These are phyloP conservation scores for Heliopora coerulea DNA, from an alignment of 92 coral and sea anemone species.

Conservation along the genomic window DNA sequence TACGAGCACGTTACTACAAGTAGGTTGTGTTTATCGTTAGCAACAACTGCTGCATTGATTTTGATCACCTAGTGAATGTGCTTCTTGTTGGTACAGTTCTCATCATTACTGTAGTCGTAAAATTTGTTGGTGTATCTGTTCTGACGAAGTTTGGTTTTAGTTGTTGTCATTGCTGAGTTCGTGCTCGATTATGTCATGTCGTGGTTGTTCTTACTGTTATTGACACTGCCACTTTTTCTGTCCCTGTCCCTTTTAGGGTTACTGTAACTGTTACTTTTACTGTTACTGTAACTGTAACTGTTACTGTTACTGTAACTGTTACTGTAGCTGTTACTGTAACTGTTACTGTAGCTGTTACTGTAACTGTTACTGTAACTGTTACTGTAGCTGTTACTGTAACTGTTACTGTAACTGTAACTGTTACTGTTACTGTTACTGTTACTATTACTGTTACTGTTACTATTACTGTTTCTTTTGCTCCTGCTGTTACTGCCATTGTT, in stretches of 20 bases:
- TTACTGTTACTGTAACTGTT: neutral
- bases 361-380: neutral
- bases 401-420: neutral
- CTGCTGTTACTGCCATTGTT: too few relatives aligned
- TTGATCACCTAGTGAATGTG: too few relatives aligned
- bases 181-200: neutral
- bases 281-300: neutral
- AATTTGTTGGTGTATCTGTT: too few relatives aligned
- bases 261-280: neutral
- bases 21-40: neutral
- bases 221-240: neutral
- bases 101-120: too few relatives aligned
- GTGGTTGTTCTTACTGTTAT: neutral
- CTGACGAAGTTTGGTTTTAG: neutral
- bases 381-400: neutral
- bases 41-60: neutral
- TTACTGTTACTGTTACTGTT: too few relatives aligned
- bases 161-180: neutral
- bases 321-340: neutral
- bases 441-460: too few relatives aligned
- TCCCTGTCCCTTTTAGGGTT: neutral
- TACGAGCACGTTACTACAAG: slow-evolving; percentile 6
- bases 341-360: neutral
- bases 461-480: too few relatives aligned
- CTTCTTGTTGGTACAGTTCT: too few relatives aligned